These are phyloP conservation scores for Bucorvus abyssinicus DNA, from an alignment of 2,797 vertebrate species.

Conservation along the genomic window DNA sequence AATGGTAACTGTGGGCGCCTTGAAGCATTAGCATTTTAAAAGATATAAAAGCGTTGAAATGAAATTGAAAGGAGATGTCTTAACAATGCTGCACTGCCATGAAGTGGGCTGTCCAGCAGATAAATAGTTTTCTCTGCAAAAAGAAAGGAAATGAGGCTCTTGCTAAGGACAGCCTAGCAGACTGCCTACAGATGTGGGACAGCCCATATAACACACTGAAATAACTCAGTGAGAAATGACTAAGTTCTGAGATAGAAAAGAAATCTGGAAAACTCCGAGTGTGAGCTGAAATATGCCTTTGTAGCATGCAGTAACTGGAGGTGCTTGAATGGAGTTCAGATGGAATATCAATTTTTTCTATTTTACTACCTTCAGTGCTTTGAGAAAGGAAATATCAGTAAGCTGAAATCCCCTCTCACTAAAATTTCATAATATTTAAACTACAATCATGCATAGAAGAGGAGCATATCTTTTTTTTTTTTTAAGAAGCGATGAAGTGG, in stretches of 20 bases:
- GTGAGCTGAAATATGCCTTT: background rate
- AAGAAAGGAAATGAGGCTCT: background rate
- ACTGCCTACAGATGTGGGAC: background rate
- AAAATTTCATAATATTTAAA: background rate
- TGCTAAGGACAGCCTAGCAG: background rate
- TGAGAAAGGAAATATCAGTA: background rate
- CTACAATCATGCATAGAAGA: background rate
- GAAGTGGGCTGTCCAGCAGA: background rate
- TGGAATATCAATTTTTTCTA: background rate
- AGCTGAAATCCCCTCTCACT: background rate
- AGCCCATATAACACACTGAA: background rate
- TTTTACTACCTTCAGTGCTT: background rate
- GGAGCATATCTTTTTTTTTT: background rate
- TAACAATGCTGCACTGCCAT: background rate
- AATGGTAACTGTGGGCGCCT: background rate
- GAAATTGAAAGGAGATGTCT: conserved; percentile 38
- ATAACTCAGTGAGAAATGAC: background rate
- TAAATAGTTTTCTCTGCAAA: background rate
- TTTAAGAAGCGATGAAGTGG: background rate
- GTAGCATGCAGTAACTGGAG: background rate
- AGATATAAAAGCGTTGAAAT: conserved; percentile 1
- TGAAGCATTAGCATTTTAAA: conserved; percentile 28
- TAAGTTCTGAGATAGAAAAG: background rate
- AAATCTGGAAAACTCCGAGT: background rate
- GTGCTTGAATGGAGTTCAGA: background rate